These are phyloP conservation scores for Drosophila prosaltans DNA, from an alignment of 1,140 invertebrate species.

Conservation along the genomic window DNA sequence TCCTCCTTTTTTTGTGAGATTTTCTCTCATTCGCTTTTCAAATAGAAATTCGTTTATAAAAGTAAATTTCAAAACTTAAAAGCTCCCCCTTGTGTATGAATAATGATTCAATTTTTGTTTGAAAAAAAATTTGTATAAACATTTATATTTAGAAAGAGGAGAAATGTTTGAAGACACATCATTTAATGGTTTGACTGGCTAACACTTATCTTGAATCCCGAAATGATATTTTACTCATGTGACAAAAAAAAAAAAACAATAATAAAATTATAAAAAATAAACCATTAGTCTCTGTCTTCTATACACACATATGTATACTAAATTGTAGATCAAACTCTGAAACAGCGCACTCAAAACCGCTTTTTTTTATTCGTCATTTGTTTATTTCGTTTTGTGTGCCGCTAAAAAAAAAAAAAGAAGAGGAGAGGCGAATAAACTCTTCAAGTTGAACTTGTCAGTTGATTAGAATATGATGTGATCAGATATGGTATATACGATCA, in stretches of 20 bases:
- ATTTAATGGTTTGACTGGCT: neutral
- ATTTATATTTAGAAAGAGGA: too few relatives aligned
- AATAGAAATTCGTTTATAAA: too few relatives aligned
- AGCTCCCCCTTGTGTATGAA: too few relatives aligned
- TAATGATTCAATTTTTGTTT: too few relatives aligned
- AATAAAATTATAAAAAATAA: neutral
- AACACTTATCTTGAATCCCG: too few relatives aligned
- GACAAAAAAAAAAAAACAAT: neutral
- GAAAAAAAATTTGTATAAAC: too few relatives aligned
- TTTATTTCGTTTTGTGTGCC: neutral
- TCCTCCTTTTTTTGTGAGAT: too few relatives aligned
- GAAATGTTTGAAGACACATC: neutral
- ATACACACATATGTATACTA: neutral
- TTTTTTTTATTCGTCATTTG: constrained; percentile 32
- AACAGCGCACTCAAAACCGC: constrained; percentile 70
- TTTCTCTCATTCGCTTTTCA: too few relatives aligned
- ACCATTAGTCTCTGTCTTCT: neutral
- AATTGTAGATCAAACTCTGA: neutral
- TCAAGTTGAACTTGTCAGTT: constrained; percentile 75
- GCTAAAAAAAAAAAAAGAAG: constrained; percentile 10
- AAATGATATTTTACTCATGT: constrained; percentile 1
- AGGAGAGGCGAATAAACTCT: constrained; percentile 73
- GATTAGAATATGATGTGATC: constrained; percentile 43
- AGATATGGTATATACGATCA: constrained; percentile 20
- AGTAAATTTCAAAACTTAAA: too few relatives aligned